Base-by-base conservation (phyloP, 2,888 invertebrate species). In the Thymelicus sylvestris region DNA sequence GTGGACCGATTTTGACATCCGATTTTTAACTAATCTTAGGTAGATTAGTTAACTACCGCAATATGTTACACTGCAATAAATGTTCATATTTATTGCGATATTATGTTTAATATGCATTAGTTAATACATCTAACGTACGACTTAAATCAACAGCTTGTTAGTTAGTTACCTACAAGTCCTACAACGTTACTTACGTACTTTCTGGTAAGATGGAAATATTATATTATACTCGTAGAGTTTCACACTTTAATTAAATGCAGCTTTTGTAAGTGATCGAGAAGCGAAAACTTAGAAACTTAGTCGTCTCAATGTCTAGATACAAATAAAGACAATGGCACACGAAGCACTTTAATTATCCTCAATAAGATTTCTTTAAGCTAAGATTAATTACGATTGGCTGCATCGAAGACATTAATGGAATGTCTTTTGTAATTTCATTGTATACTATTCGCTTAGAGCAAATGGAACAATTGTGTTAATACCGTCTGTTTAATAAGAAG, bases 281-380 rank as follows among this genome's bases (percentile, higher is more conserved):
- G 31, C 31, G 12, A 12, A 55, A 55, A 55, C 24, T 52, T n/a
- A n/a, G 57, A 15, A 60, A n/a, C 31, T 41, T 41, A 13, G 60
- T 10, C 39, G 10, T 60, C 8, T 41, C 38, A 15, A 39, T 60
- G 31, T 41, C 41, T 15, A 10, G 8, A 60, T 38, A 67, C 60
- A 67, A 52, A 50, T 48, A 47, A 67, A 61, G 39, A 67, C 60
- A 61, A 67, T 47, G 48, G 48, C 60, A 59, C 60, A 41, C 47
- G 39, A 61, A 48, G 61, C 61, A 67, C 50, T 67, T 67, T 67
- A 61, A 67, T 67, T 59, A 67, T 61, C 61, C 67, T 67, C 67
- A 61, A 61, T 67, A 61, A 61, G 50, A 67, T 67, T 67, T 60
- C 60, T 61, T 67, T 41, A 41, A 39, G 50, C 67, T 61, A 24